A percentile compares a stretch with the other conserved stretches of the same genome.
Conservation (phyloP, 2,113 vertebrate species). For the Prolemur simus region DNA sequence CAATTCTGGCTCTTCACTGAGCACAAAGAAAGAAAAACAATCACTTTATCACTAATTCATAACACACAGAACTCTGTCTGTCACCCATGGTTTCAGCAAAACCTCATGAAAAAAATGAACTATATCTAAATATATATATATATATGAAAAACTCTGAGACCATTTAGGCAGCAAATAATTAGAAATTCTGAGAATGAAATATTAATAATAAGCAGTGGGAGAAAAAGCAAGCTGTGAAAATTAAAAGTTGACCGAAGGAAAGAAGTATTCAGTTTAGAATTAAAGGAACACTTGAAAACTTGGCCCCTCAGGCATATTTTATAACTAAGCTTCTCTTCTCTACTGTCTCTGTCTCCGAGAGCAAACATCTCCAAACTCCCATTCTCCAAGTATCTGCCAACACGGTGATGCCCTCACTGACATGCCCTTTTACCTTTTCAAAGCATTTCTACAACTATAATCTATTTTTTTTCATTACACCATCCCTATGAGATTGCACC, state of each 20-base stretch:
- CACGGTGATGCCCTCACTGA: not conserved
- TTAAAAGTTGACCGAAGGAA: not conserved
- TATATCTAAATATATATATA: not conserved
- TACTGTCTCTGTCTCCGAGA: not conserved
- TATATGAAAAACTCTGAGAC: not conserved
- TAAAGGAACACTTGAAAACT: not conserved
- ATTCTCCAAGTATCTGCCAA: not conserved
- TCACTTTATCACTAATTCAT: not conserved
- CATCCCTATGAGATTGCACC: constrained; percentile 45
- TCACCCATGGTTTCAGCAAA: not conserved
- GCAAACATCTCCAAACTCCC: constrained; percentile 9
- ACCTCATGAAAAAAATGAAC: not conserved
- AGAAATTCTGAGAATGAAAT: constrained; percentile 21
- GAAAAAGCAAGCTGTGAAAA: not conserved
- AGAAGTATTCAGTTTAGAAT: not conserved
- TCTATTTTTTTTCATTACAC: not conserved
- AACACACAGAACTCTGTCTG: not conserved
- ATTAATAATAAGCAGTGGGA: not conserved
- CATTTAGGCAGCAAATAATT: not conserved
- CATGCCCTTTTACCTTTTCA: constrained; percentile 23
- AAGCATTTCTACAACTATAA: not conserved
- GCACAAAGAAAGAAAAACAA: constrained; percentile 3
- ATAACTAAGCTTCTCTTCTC: not conserved
- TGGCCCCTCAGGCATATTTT: not conserved
- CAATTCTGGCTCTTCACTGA: not conserved